Evolutionary conservation across 2,888 invertebrate species (phyloP).

Genomic region (Nowickia ferox): DNA sequence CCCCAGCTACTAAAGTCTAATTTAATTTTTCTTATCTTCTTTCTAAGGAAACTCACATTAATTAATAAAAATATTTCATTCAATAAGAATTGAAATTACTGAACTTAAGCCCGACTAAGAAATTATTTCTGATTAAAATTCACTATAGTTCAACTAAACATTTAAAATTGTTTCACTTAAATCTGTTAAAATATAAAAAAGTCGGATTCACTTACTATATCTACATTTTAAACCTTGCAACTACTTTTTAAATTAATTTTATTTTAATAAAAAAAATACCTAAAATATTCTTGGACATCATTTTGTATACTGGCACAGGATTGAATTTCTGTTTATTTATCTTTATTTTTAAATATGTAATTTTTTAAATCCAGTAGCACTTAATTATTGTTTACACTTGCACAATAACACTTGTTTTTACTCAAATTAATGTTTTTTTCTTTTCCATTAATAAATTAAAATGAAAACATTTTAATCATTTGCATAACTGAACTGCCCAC

Average conservation of each 20-base stretch:
- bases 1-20: no score
- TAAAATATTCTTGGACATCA: slow-evolving; percentile 62
- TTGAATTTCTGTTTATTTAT: slow-evolving; percentile 14
- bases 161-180: no score
- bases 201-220: no score
- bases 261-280: slow-evolving; percentile 43
- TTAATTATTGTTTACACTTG: slow-evolving; percentile 1
- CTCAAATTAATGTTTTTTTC: slow-evolving; percentile 1
- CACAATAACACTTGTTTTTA: not conserved
- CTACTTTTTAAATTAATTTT: not conserved
- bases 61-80: no score
- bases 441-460: not conserved
- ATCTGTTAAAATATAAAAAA: no score
- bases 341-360: not conserved
- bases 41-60: no score
- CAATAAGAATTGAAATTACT: no score
- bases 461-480: not conserved
- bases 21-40: no score
- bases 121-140: no score
- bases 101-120: no score
- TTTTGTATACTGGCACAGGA: slow-evolving; percentile 20
- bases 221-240: no score
- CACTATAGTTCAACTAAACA: no score
- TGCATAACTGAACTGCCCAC: slow-evolving; percentile 31
- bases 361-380: not conserved